Base-by-base conservation (phyloP, 2,113 vertebrate species). In the Brachypodius melanocephalos region DNA sequence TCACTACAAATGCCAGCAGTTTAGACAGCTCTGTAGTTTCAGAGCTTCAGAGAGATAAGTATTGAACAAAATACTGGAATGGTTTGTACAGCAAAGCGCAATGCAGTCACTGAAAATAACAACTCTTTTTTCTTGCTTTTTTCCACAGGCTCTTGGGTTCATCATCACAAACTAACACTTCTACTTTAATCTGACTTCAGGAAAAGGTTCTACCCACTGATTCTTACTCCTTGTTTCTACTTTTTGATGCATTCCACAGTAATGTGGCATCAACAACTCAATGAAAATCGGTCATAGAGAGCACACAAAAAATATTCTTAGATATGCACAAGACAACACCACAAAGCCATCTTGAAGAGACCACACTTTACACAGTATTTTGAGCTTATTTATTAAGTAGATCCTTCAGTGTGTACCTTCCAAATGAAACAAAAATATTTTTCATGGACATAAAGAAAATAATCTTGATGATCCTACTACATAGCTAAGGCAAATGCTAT, bases 1-100 rank as follows among this genome's bases (percentile, higher is more conserved):
- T 95, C 93, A 71, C 90, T 92, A 95, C 79, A 87, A 92, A 88
- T 78, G 83, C 84, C 95, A 96, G 90, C 76, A 78, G 73, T 95
- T 95, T 68, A 92, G 76, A 85, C 80, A 93, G 86, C 61, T 82
- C 80, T 46, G 17, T 65, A 85, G 82, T 58, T 94, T 84, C 87
- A 85, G 62, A 93, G 58, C 25, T 59, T 77, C 59, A 67, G 38
- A 94, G 85, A 3, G 3, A 2, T 24, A 88, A 76, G 89, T 82
- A 90, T 12, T 75, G 57, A 87, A 84, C 68, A 78, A 81, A 86
- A 92, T 59, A 93, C 52, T 45, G 55, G 51, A 75, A 83, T 45
- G 48, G 68, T 84, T 90, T 67, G 54, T 52, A 75, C 17, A 87
- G 93, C 61, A 93, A 84, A 90, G 61, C 8, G 81, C 79, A 92